Evolutionary conservation across 2,888 invertebrate species (phyloP).

Genomic region (Nyleta sp.): DNA sequence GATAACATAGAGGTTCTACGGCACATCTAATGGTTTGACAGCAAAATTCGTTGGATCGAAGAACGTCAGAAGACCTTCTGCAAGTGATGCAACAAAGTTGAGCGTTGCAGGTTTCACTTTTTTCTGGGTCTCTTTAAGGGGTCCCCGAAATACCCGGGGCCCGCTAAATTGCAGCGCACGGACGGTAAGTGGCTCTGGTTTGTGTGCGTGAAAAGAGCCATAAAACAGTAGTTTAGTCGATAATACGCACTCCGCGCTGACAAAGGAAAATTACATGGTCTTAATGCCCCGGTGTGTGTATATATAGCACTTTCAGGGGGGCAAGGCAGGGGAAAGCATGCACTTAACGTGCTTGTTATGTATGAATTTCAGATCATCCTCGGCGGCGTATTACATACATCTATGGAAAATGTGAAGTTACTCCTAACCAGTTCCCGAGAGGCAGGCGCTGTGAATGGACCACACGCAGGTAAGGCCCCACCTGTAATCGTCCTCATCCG

Average conservation of each 20-base stretch:
- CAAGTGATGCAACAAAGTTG: conserved; percentile 29
- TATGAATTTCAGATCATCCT: conserved; percentile 61
- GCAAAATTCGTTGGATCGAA: too few species aligned
- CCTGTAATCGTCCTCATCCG: conserved; percentile 81
- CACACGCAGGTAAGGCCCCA: conserved; percentile 80
- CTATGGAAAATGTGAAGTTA: conserved; percentile 76
- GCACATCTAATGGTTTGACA: too few species aligned
- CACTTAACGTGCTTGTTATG: conserved; percentile 57
- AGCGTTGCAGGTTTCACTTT: conserved; percentile 13
- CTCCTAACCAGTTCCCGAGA: conserved; percentile 76
- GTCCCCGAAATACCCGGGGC: background rate
- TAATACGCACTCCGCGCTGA: conserved; percentile 39
- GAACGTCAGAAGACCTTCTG: too few species aligned
- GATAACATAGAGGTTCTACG: too few species aligned
- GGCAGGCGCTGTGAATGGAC: conserved; percentile 78
- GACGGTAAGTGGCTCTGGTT: background rate
- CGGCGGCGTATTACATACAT: conserved; percentile 56
- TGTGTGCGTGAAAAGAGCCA: conserved; percentile 32
- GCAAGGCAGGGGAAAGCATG: conserved; percentile 16
- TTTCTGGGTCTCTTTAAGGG: background rate
- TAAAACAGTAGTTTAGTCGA: conserved; percentile 40
- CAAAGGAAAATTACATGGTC: conserved; percentile 49
- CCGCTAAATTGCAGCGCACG: background rate
- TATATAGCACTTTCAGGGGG: conserved; percentile 30
- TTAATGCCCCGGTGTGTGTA: conserved; percentile 28